Conservation (phyloP, 2,888 invertebrate species). For the Mesorhabditis spiculigera region DNA sequence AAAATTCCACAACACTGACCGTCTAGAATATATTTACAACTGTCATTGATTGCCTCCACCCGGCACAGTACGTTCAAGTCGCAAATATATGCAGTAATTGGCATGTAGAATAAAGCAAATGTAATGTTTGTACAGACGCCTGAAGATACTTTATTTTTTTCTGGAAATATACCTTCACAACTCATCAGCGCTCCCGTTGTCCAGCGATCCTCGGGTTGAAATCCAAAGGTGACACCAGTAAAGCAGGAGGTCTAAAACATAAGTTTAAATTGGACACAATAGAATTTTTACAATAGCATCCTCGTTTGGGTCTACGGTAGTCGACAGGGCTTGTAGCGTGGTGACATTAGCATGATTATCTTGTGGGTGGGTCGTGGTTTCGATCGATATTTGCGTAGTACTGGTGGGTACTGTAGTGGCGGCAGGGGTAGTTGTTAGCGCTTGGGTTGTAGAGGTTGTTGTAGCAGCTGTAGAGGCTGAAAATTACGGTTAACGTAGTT, state of each 20-base stretch:
- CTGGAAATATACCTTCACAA: not conserved
- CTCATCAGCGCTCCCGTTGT: not conserved
- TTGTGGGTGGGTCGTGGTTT: not conserved
- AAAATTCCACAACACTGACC: not conserved
- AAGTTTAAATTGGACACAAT: too few species aligned
- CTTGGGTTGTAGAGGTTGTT: not conserved
- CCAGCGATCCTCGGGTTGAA: not conserved
- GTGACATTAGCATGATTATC: too few species aligned
- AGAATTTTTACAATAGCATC: too few species aligned
- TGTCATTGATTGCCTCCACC: not conserved
- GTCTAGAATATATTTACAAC: not conserved
- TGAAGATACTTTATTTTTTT: slow-evolving; percentile 1
- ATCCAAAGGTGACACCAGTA: not conserved
- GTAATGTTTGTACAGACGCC: slow-evolving; percentile 3
- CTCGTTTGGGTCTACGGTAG: too few species aligned
- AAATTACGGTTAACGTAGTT: not conserved
- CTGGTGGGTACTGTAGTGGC: not conserved
- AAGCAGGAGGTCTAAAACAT: not conserved
- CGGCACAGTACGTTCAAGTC: not conserved
- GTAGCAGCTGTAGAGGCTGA: not conserved
- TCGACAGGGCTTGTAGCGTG: too few species aligned
- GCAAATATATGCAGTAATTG: not conserved
- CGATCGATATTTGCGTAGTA: not conserved
- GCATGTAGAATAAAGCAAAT: slow-evolving; percentile 4
- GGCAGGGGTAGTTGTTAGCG: not conserved